A percentile compares a stretch with the other conserved stretches of the same genome.
phyloP scores from a whole-genome alignment of 2,888 invertebrate species.

The Margaritifera margaritifera region DNA sequence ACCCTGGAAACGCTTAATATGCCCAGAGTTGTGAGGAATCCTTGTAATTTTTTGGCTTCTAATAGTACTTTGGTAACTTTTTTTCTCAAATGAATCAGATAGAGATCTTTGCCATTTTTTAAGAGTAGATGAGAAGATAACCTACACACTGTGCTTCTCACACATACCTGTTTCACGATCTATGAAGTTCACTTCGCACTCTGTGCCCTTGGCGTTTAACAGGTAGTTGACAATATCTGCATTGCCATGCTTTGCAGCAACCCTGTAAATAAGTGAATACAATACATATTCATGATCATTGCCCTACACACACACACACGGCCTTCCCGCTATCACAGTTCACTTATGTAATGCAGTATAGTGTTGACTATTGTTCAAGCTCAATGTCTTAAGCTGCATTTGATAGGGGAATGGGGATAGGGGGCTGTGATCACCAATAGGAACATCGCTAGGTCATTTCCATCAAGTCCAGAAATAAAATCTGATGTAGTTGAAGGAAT shows the following conservation, averaged over 20 bases:
- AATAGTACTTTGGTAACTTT: too few relatives aligned
- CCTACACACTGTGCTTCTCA: background rate
- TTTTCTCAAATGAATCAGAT: too few relatives aligned
- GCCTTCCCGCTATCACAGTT: background rate
- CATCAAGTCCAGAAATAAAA: too few relatives aligned
- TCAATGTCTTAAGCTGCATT: background rate
- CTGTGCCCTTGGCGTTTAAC: constrained; percentile 43
- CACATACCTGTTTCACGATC: constrained; percentile 56
- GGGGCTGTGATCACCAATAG: too few relatives aligned
- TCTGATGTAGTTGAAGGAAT: too few relatives aligned
- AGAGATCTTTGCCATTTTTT: background rate
- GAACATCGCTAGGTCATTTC: too few relatives aligned
- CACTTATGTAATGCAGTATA: background rate
- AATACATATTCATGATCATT: background rate
- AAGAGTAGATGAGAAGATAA: background rate
- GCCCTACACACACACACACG: background rate
- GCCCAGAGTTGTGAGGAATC: too few relatives aligned
- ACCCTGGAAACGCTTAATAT: too few relatives aligned
- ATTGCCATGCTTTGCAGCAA: constrained; percentile 59
- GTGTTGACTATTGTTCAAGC: background rate
- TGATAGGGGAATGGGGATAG: too few relatives aligned
- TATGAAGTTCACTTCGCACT: constrained; percentile 63
- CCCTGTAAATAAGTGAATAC: constrained; percentile 42
- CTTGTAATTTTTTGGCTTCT: too few relatives aligned
- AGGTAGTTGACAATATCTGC: constrained; percentile 53